Base-by-base conservation (phyloP, 2,888 invertebrate species). In the Zhengitettix transpicula region DNA sequence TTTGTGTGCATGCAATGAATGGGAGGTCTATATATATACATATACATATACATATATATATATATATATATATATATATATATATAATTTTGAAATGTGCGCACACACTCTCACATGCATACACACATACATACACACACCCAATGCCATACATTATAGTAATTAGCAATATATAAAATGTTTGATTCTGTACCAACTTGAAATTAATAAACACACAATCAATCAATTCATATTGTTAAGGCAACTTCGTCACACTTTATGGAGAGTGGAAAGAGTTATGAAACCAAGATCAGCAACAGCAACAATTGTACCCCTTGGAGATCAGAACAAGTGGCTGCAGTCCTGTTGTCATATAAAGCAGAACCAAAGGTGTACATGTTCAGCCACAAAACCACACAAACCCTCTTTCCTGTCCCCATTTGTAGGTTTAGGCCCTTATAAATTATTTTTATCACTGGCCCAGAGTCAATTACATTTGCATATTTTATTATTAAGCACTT, bases 221-320 rank as follows among this genome's bases (percentile, higher is more conserved):
- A 64, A 64, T 64, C 60, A 60, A 64, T 61, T 61, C 61, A 60
- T 62, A 64, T 64, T 64, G 61, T 61, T 64, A 64, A 64, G 64
- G 64, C 64, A 64, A 64, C 64, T 64, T 64, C 56, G 64, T 64
- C 64, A 62, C 60, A 62, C 56, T 55, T 62, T 62, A 61, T 62
- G 55, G 55, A 63, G 59, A 63, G 59, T 64, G 59, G 61, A 65
- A 63, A 66, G 63, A 64, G 65, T 61, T 61, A 56, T 61, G 61
- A 64, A 64, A 62, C 59, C 60, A 62, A 61, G 57, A 62, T 61
- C 61, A 64, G 63, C 61, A 64, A 61, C 47, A 47, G 47, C n/a
- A 47, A 28, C 28, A 47, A 47, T n/a, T 47, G 12, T 47, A 14
- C 47, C 55, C 47, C 47, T 58, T 52, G 52, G 41, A 59, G 55